Conservation (phyloP, 2,888 invertebrate species). For the Eupithecia subfuscata region DNA sequence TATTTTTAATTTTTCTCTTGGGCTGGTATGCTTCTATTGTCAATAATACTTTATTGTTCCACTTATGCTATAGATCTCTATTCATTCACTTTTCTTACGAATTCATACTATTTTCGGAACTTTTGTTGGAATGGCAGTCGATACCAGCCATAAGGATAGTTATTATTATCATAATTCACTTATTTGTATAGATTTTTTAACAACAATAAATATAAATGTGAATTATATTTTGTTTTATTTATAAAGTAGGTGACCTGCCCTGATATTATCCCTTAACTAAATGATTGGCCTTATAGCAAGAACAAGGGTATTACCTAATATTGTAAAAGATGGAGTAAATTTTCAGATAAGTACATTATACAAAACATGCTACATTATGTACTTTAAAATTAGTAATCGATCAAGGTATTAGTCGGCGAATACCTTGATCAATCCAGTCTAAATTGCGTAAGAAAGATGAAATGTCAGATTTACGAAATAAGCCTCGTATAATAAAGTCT, state of each 20-base stretch:
- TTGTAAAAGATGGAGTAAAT: too few species aligned
- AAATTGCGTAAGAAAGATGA: too few species aligned
- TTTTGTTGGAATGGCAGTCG: constrained; percentile 58
- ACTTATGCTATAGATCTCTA: constrained; percentile 46
- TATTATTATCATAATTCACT: constrained; percentile 81
- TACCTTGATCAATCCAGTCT: too few species aligned
- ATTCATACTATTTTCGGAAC: constrained; percentile 42
- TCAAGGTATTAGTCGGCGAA: too few species aligned
- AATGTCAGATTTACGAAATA: too few species aligned
- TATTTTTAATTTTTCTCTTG: constrained; percentile 72
- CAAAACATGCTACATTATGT: too few species aligned
- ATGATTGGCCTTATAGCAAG: background rate
- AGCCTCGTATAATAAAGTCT: too few species aligned
- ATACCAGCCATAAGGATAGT: constrained; percentile 69
- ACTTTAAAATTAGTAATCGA: too few species aligned
- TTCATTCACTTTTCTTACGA: constrained; percentile 30
- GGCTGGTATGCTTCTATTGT: constrained; percentile 63
- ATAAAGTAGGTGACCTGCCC: constrained; percentile 10
- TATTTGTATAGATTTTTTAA: constrained; percentile 83
- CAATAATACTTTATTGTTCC: constrained; percentile 33
- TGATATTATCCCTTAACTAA: background rate
- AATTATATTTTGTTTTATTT: constrained; percentile 73
- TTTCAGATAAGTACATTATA: too few species aligned
- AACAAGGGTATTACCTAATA: too few species aligned
- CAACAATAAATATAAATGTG: constrained; percentile 84